These are phyloP conservation scores for Drosophila melanosoma DNA, from an alignment of 2,888 invertebrate species.

Conservation along the genomic window DNA sequence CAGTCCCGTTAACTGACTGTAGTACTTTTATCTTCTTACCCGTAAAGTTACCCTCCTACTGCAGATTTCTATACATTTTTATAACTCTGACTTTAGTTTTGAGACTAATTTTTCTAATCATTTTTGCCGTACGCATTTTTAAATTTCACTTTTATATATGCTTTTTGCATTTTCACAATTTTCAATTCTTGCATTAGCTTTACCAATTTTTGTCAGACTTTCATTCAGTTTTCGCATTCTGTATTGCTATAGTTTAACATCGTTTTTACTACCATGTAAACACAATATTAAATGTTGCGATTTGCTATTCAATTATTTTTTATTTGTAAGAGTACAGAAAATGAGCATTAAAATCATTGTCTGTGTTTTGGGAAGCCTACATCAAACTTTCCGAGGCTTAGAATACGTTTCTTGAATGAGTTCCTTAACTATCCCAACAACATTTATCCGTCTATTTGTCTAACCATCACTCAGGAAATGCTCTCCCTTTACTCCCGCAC, in stretches of 20 bases:
- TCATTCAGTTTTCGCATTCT: constrained; percentile 7
- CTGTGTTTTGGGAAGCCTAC: not conserved
- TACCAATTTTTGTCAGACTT: not conserved
- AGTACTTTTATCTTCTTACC: not conserved
- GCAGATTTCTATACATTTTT: not conserved
- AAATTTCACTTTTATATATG: not conserved
- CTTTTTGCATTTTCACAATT: not conserved
- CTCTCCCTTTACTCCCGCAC: not conserved
- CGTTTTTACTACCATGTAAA: not conserved
- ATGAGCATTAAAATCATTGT: not conserved
- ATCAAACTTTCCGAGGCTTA: not conserved
- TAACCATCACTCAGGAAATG: not conserved
- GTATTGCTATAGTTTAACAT: constrained; percentile 1
- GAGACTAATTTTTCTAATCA: not conserved
- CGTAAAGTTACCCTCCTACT: not conserved
- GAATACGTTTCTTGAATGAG: not conserved
- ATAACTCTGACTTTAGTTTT: not conserved
- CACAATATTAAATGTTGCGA: no score
- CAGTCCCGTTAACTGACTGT: not conserved
- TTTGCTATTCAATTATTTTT: no score
- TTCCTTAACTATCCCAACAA: not conserved
- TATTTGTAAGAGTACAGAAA: not conserved
- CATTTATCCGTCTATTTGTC: not conserved
- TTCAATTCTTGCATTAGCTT: not conserved
- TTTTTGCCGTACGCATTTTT: not conserved